Percentiles rank a stretch among this genome's conserved stretches.
Conservation (phyloP, 1,140 invertebrate species). For the Zaprionus davidi region DNA sequence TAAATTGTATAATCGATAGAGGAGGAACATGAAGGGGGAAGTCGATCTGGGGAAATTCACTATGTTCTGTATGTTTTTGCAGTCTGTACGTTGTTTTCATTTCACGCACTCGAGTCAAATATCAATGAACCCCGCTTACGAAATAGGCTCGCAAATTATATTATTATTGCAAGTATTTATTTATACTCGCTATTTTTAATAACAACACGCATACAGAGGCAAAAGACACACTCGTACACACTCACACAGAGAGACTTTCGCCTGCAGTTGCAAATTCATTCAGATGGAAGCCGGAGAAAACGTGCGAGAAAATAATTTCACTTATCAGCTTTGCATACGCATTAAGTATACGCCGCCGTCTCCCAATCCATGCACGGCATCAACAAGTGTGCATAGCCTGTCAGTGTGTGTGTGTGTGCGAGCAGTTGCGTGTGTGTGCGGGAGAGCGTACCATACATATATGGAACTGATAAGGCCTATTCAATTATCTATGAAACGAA, state of each 20-base stretch:
- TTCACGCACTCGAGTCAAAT: constrained; percentile 55
- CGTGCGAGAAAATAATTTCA: constrained; percentile 60
- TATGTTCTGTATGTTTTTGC: neutral
- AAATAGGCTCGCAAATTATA: constrained; percentile 62
- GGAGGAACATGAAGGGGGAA: neutral
- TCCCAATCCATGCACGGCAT: neutral
- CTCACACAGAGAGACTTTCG: constrained; percentile 6
- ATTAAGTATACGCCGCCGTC: constrained; percentile 62
- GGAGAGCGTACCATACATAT: constrained; percentile 7
- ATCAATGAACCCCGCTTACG: constrained; percentile 80
- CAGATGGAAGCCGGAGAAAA: constrained; percentile 55
- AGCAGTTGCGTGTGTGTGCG: neutral
- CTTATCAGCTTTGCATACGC: constrained; percentile 67
- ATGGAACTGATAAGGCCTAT: constrained; percentile 51
- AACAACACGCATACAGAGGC: constrained; percentile 21
- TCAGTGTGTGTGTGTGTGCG: constrained; percentile 14
- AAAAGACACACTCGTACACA: constrained; percentile 34
- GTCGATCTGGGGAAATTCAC: neutral
- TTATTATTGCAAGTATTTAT: constrained; percentile 27
- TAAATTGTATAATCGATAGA: constrained; percentile 43
- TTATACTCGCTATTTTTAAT: constrained; percentile 55
- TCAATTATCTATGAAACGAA: constrained; percentile 62
- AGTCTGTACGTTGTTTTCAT: constrained; percentile 6
- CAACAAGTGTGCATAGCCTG: constrained; percentile 20
- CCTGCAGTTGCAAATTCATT: constrained; percentile 69